Conservation (phyloP, 2,113 vertebrate species). For the Thalassoma bifasciatum region DNA sequence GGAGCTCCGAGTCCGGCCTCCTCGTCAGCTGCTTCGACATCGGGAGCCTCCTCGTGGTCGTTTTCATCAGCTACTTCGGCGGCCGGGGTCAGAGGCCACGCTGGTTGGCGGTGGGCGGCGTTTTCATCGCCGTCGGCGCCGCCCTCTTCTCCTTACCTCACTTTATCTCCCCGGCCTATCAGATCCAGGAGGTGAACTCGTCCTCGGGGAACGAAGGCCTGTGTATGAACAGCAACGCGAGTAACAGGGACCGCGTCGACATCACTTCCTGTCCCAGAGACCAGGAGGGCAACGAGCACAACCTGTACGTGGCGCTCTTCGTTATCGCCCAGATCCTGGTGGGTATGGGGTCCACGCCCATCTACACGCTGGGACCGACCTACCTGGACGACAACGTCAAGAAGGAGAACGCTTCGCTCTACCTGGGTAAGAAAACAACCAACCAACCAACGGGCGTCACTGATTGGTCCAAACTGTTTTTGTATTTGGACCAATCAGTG, state of each 20-base stretch:
- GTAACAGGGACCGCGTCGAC: slow-evolving; percentile 80
- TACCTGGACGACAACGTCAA: slow-evolving; percentile 99
- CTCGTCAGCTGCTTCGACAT: slow-evolving; percentile 99
- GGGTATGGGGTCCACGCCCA: slow-evolving; percentile 98
- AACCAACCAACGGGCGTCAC: neutral
- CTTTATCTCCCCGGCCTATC: slow-evolving; percentile 96
- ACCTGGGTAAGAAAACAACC: slow-evolving; percentile 90
- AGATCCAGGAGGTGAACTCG: slow-evolving; percentile 93
- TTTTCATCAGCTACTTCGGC: slow-evolving; percentile 99
- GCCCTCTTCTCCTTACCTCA: slow-evolving; percentile 96
- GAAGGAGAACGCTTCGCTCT: slow-evolving; percentile 97
- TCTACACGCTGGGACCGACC: slow-evolving; percentile 98
- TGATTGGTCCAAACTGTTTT: neutral
- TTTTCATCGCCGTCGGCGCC: slow-evolving; percentile 93
- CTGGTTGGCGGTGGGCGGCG: slow-evolving; percentile 93
- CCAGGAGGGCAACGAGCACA: slow-evolving; percentile 90
- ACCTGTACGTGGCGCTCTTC: slow-evolving; percentile 95
- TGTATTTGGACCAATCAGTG: neutral
- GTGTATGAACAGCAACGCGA: slow-evolving; percentile 87
- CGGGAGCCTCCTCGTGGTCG: slow-evolving; percentile 95
- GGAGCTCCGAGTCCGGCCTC: slow-evolving; percentile 96
- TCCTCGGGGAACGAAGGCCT: slow-evolving; percentile 89
- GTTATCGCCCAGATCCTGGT: slow-evolving; percentile 96
- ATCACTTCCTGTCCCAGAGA: slow-evolving; percentile 85
- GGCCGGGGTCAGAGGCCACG: slow-evolving; percentile 93